Conservation (phyloP, 2,113 vertebrate genomes). For the Euleptes europaea region DNA sequence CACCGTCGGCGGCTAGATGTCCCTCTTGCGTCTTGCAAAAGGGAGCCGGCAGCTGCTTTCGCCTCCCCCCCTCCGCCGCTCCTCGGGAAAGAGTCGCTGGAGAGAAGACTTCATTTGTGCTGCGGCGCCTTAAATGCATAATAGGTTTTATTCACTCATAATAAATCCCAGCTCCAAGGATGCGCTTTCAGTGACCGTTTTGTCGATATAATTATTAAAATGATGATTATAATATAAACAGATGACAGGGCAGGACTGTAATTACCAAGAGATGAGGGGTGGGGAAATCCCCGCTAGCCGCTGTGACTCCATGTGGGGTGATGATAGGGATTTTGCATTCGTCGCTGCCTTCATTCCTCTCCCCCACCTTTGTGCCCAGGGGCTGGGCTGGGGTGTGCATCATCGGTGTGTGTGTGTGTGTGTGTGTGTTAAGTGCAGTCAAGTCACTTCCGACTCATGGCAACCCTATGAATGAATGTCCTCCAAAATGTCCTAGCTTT, state of each 20-base stretch:
- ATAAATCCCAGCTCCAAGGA: slow-evolving; percentile 52
- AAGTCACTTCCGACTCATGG: too few species aligned
- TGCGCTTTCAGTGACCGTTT: slow-evolving; percentile 32
- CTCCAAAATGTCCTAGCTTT: too few species aligned
- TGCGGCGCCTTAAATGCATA: slow-evolving; percentile 41
- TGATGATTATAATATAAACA: slow-evolving; percentile 29
- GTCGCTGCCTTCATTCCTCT: background rate
- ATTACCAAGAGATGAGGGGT: background rate
- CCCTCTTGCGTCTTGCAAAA: slow-evolving; percentile 73
- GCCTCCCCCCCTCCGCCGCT: slow-evolving; percentile 19
- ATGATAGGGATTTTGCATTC: background rate
- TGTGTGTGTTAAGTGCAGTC: too few species aligned
- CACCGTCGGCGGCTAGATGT: slow-evolving; percentile 69
- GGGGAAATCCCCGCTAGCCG: background rate
- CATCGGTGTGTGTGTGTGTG: too few species aligned
- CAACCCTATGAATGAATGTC: too few species aligned
- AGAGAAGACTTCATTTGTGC: slow-evolving; percentile 57
- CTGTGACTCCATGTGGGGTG: background rate
- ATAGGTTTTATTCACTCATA: slow-evolving; percentile 53
- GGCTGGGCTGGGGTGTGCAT: background rate
- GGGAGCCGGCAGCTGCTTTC: slow-evolving; percentile 8
- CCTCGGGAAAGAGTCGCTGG: slow-evolving; percentile 23
- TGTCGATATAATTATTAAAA: slow-evolving; percentile 35
- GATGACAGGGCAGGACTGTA: slow-evolving; percentile 10
- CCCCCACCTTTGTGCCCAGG: background rate